Percentiles rank a stretch among this genome's conserved stretches.
phyloP scores from a whole-genome alignment of 2,888 invertebrate species.

The Hedychridium roseum region DNA sequence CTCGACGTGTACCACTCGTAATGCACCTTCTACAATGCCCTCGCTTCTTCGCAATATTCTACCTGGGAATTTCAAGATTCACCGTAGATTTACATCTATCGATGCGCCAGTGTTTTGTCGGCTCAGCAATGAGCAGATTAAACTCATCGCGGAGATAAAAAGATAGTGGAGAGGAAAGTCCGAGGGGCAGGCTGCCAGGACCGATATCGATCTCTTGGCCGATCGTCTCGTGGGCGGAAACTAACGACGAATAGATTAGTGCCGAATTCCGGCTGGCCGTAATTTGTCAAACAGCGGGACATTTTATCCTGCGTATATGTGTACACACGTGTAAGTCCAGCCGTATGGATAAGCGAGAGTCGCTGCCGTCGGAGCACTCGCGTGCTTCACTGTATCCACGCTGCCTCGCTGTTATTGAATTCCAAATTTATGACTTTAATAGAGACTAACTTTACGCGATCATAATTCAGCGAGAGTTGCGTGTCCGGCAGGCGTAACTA shows the following conservation, averaged over 20 bases:
- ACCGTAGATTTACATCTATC: too few relatives aligned
- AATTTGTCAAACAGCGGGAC: conserved; percentile 35
- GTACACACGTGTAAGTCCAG: not conserved
- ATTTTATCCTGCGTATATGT: conserved; percentile 19
- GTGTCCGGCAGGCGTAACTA: conserved; percentile 46
- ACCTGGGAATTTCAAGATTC: too few relatives aligned
- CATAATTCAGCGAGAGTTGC: conserved; percentile 56
- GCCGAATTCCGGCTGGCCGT: conserved; percentile 28
- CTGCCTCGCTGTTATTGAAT: conserved; percentile 55
- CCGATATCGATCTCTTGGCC: conserved; percentile 26
- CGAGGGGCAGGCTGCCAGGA: conserved; percentile 26
- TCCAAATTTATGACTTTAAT: conserved; percentile 61
- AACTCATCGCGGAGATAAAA: too few relatives aligned
- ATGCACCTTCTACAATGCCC: too few relatives aligned
- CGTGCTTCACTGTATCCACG: conserved; percentile 3
- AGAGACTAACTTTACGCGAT: conserved; percentile 53
- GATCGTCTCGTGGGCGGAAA: conserved; percentile 12
- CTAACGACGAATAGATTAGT: conserved; percentile 36
- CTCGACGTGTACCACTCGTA: conserved; percentile 7
- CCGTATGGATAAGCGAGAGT: too few relatives aligned
- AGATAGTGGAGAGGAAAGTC: too few relatives aligned
- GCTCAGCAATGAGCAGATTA: too few relatives aligned
- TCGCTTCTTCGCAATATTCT: too few relatives aligned
- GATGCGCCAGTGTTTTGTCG: too few relatives aligned
- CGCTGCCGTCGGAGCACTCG: too few relatives aligned